These are phyloP conservation scores for Pentamera pediparva DNA, from an alignment of 53 echinoderm and acorn worm genomes.

Conservation along the genomic window DNA sequence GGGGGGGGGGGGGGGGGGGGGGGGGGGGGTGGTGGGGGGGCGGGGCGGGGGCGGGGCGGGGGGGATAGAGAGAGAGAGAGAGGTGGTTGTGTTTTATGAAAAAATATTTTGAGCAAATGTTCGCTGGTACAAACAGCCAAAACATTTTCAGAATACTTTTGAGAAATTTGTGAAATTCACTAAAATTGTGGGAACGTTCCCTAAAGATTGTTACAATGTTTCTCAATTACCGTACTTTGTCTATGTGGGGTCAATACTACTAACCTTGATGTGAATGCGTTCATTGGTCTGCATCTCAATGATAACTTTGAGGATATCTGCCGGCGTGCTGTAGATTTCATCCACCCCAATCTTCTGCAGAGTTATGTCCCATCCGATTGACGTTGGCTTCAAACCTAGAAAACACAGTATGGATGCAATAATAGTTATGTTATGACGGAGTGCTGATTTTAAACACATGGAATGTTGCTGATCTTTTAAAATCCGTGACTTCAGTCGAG, in stretches of 20 bases:
- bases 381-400: conserved; percentile 27
- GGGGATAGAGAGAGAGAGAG: background rate
- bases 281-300: conserved; percentile 49
- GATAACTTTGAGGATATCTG: conserved; percentile 26
- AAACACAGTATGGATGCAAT: too few species aligned
- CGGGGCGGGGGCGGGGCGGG: background rate
- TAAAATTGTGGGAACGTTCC: too few species aligned
- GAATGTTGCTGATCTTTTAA: too few species aligned
- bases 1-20: background rate
- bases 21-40: too few species aligned
- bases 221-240: background rate
- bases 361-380: conserved; percentile 35
- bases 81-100: too few species aligned
- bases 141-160: too few species aligned
- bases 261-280: conserved; percentile 54
- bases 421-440: too few species aligned
- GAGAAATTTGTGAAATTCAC: background rate
- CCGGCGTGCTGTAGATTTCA: conserved; percentile 40
- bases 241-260: background rate
- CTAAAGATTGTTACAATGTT: background rate
- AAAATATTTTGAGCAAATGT: too few species aligned
- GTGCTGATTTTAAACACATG: too few species aligned
- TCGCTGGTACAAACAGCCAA: background rate
- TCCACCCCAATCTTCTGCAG: conserved; percentile 14
- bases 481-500: too few species aligned